Percentiles rank a stretch among this genome's conserved stretches.
phyloP scores from a whole-genome alignment of 1,140 invertebrate genomes.

The Adelges cooleyi region DNA sequence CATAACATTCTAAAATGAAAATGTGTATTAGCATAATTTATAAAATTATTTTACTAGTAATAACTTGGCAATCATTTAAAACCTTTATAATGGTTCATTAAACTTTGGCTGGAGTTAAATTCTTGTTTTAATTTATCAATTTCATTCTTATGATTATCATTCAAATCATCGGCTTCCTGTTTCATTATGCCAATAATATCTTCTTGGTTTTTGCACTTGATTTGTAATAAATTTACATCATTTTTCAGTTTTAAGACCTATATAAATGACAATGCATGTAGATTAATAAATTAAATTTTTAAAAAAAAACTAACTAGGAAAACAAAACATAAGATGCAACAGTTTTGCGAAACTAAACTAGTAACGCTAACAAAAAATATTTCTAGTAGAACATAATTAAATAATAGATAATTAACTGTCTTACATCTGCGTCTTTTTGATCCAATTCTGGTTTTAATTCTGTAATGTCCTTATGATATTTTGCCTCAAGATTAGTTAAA shows the following conservation, averaged over 20 bases:
- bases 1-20: constrained; percentile 9
- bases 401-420: too few relatives aligned
- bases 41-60: background rate
- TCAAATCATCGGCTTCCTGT: constrained; percentile 8
- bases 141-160: background rate
- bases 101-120: background rate
- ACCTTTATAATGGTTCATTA: constrained; percentile 20
- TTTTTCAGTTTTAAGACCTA: constrained; percentile 4
- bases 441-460: constrained; percentile 18
- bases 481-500: constrained; percentile 6
- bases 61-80: background rate
- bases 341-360: too few relatives aligned
- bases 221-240: constrained; percentile 16
- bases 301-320: too few relatives aligned
- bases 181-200: background rate
- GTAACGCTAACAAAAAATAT: too few relatives aligned
- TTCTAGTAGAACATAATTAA: too few relatives aligned
- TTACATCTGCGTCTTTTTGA: constrained; percentile 16
- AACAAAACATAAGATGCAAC: too few relatives aligned
- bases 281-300: too few relatives aligned
- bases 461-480: constrained; percentile 7
- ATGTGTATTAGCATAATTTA: background rate
- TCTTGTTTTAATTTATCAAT: background rate
- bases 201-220: constrained; percentile 15
- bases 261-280: too few relatives aligned